These are phyloP conservation scores for Sepiola atlantica DNA, from an alignment of 2,888 invertebrate genomes.

Conservation along the genomic window DNA sequence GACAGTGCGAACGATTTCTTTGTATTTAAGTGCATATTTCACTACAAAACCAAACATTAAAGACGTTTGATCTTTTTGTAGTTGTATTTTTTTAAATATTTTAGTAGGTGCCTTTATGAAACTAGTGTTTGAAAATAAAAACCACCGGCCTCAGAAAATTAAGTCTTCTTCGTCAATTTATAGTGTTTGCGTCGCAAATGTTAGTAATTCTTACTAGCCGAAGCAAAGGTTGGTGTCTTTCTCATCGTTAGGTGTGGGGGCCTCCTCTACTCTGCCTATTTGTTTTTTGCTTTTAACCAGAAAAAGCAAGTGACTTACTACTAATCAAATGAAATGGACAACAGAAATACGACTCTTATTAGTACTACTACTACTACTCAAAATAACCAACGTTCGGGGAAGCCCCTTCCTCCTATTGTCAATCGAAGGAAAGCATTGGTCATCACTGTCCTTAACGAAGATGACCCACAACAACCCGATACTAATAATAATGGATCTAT, in stretches of 20 bases:
- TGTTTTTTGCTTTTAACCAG: background rate
- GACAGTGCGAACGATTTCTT: background rate
- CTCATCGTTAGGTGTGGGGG: background rate
- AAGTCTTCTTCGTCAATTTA: background rate
- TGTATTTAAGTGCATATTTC: background rate
- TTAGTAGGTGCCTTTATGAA: background rate
- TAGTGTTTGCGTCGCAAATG: background rate
- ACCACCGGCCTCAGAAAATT: background rate
- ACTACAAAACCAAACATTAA: background rate
- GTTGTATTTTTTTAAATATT: background rate
- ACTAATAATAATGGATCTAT: background rate
- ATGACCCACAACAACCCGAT: background rate
- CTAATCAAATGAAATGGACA: slow-evolving; percentile 21
- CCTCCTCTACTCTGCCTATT: background rate
- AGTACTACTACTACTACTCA: background rate
- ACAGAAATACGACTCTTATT: slow-evolving; percentile 14
- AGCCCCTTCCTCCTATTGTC: background rate
- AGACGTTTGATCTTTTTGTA: background rate
- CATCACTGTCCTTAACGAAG: background rate
- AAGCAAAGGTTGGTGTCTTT: background rate
- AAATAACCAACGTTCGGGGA: background rate
- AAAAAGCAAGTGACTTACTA: background rate
- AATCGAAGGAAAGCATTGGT: background rate
- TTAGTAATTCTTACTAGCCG: background rate
- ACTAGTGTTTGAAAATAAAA: background rate